A percentile compares a stretch with the other conserved stretches of the same genome.
Evolutionary conservation across 2,113 vertebrate genomes (phyloP).

Genomic region (Calidris pugnax): DNA sequence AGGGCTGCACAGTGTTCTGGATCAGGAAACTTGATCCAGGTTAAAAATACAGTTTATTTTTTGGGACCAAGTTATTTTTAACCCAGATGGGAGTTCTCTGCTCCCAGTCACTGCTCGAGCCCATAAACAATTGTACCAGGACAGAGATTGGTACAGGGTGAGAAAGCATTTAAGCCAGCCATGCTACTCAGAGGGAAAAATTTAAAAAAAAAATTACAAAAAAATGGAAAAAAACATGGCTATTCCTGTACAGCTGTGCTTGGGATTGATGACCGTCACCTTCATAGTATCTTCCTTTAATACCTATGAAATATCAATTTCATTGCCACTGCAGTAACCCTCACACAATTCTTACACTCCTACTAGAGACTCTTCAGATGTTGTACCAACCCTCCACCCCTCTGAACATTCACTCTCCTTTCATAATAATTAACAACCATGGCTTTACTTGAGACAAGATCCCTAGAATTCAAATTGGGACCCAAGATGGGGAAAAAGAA

Average conservation of each 20-base stretch:
- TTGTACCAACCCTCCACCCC: not conserved
- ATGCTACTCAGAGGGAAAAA: not conserved
- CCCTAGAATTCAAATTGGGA: not conserved
- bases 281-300: not conserved
- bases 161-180: not conserved
- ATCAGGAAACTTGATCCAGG: conserved; percentile 49
- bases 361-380: not conserved
- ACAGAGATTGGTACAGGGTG: not conserved
- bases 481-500: rapidly evolving
- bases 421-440: not conserved
- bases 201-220: not conserved
- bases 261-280: not conserved
- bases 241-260: not conserved
- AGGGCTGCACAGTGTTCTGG: not conserved
- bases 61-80: conserved; percentile 60
- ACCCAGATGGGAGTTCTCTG: conserved; percentile 26
- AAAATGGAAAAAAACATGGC: too few species aligned
- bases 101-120: not conserved
- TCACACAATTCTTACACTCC: not conserved
- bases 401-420: not conserved
- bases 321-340: not conserved
- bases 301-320: not conserved
- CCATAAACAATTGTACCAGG: conserved; percentile 23
- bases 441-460: not conserved
- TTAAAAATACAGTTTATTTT: conserved; percentile 68